These are phyloP conservation scores for Diaprepes abbreviatus DNA, from an alignment of 2,888 invertebrate genomes.

Conservation along the genomic window DNA sequence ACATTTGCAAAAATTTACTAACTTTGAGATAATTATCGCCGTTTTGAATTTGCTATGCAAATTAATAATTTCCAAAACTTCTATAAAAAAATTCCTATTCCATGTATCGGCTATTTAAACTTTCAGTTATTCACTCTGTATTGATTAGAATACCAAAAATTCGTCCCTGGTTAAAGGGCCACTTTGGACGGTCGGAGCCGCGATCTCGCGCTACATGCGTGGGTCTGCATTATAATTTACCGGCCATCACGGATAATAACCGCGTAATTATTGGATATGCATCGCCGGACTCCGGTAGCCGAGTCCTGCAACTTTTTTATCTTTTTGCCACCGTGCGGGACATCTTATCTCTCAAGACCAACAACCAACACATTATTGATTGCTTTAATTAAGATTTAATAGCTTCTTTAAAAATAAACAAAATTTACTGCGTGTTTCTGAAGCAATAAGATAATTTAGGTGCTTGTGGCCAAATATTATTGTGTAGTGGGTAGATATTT, in stretches of 20 bases:
- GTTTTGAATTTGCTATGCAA: too few species aligned
- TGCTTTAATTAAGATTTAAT: conserved; percentile 51
- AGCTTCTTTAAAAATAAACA: conserved; percentile 47
- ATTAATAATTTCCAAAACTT: too few species aligned
- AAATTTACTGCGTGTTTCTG: conserved; percentile 30
- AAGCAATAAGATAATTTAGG: conserved; percentile 8
- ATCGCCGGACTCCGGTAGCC: conserved; percentile 55
- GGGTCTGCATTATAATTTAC: conserved; percentile 66
- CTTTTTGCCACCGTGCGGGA: conserved; percentile 42
- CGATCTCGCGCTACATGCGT: conserved; percentile 62
- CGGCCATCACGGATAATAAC: conserved; percentile 65
- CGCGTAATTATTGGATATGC: conserved; percentile 63
- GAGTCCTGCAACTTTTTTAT: conserved; percentile 32
- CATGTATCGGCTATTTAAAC: too few species aligned
- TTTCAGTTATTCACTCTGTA: too few species aligned
- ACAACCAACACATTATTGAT: conserved; percentile 51
- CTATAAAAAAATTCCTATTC: too few species aligned
- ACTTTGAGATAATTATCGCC: too few species aligned
- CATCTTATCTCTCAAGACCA: conserved; percentile 46
- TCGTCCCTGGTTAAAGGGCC: conserved; percentile 53
- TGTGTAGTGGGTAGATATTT: too few species aligned
- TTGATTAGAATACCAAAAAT: conserved; percentile 7
- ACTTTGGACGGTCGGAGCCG: conserved; percentile 53
- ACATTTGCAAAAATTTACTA: too few species aligned
- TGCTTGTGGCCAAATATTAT: background rate